Evolutionary conservation across 2,113 vertebrate species (phyloP).

Genomic region (Chelonoidis abingdonii): DNA sequence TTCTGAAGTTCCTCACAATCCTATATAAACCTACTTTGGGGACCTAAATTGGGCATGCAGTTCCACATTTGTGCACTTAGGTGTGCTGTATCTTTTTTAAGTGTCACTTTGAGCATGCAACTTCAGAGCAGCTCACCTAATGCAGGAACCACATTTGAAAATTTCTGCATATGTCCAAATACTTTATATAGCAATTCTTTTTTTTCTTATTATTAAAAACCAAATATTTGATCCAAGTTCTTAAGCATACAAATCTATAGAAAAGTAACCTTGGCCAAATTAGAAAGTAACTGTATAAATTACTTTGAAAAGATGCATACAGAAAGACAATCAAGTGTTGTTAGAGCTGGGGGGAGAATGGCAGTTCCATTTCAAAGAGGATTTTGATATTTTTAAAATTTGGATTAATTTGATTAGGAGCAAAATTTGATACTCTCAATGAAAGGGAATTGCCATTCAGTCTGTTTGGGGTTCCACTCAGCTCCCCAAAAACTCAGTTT

Average conservation of each 20-base stretch:
- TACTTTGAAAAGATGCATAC: neutral
- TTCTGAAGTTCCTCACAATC: neutral
- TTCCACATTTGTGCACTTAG: neutral
- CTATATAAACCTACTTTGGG: neutral
- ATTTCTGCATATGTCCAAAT: neutral
- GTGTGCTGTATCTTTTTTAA: neutral
- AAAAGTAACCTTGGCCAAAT: neutral
- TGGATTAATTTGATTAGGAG: neutral
- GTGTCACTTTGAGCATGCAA: neutral
- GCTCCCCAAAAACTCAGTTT: neutral
- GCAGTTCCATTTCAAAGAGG: neutral
- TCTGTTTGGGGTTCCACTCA: neutral
- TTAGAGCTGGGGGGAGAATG: neutral
- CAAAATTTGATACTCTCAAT: neutral
- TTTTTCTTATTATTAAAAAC: neutral
- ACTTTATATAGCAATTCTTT: neutral
- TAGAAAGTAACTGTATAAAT: neutral
- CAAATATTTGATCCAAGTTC: neutral
- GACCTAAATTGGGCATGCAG: neutral
- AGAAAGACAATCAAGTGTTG: neutral
- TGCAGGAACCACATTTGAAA: neutral
- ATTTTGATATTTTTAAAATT: neutral
- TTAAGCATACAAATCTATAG: neutral
- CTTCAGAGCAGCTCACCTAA: neutral
- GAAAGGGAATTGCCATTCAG: neutral